A percentile compares a stretch with the other conserved stretches of the same genome.
Conservation (phyloP, 2,888 invertebrate species). For the Linhomoeus sp. region DNA sequence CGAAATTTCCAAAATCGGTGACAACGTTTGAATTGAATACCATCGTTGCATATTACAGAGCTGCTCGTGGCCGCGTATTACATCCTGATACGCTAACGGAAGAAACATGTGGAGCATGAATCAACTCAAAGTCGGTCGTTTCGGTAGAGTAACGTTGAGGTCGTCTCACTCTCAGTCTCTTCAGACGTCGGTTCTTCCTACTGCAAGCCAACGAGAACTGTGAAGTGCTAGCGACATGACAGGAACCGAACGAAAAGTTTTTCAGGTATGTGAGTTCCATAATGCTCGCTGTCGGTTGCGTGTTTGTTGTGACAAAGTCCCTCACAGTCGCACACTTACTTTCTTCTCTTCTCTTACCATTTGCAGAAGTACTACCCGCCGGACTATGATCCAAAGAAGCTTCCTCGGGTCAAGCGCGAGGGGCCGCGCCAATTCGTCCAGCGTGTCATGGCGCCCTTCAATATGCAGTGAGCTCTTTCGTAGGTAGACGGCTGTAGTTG, state of each 20-base stretch:
- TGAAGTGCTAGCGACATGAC: conserved; percentile 14
- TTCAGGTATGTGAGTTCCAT: conserved; percentile 16
- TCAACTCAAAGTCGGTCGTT: no score
- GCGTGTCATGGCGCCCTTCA: conserved; percentile 95
- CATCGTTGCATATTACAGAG: no score
- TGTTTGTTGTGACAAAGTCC: not conserved
- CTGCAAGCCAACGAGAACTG: no score
- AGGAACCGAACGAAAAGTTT: conserved; percentile 27
- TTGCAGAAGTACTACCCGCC: conserved; percentile 98
- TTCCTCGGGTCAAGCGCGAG: conserved; percentile 83
- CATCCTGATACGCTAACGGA: no score
- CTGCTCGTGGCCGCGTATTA: no score
- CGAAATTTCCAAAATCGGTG: no score
- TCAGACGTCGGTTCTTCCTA: no score
- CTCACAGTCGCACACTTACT: not conserved
- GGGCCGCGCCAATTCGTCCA: conserved; percentile 93
- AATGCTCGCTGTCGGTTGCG: not conserved
- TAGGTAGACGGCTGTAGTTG: no score
- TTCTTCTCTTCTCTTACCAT: not conserved
- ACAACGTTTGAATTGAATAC: no score
- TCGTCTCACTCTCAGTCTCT: no score
- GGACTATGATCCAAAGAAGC: conserved; percentile 97
- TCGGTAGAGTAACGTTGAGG: no score
- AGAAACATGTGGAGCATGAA: no score
- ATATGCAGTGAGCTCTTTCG: conserved; percentile 51